Evolutionary conservation across 2,113 vertebrate species (phyloP).

Genomic region (Chionomys nivalis): DNA sequence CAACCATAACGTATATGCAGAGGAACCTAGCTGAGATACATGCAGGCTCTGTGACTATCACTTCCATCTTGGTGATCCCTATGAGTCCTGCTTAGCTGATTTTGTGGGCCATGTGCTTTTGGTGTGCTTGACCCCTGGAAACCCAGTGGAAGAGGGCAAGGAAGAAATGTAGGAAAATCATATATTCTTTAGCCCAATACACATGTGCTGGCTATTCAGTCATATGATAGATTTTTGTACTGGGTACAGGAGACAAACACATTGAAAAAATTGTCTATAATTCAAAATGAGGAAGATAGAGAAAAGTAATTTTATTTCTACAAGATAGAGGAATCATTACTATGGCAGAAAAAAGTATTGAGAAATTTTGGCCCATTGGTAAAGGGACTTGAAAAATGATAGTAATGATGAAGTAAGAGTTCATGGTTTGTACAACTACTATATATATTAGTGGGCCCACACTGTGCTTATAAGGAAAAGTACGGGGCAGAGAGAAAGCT

Average conservation of each 20-base stretch:
- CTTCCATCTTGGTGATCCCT: not conserved
- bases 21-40: not conserved
- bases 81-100: not conserved
- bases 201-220: slow-evolving; percentile 16
- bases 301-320: not conserved
- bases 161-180: not conserved
- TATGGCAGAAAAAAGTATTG: not conserved
- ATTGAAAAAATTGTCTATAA: not conserved
- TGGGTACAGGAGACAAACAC: not conserved
- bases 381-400: not conserved
- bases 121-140: not conserved
- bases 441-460: not conserved
- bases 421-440: not conserved
- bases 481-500: not conserved
- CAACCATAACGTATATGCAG: not conserved
- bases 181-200: not conserved
- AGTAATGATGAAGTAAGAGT: not conserved
- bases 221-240: slow-evolving; percentile 6
- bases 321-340: not conserved
- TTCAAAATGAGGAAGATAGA: not conserved
- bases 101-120: not conserved
- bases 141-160: not conserved
- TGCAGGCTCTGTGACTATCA: not conserved
- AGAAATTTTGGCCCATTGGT: not conserved
- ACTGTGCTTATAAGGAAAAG: slow-evolving; percentile 10